Conservation (phyloP, 1,140 invertebrate genomes). For the Anthonomus grandis region DNA sequence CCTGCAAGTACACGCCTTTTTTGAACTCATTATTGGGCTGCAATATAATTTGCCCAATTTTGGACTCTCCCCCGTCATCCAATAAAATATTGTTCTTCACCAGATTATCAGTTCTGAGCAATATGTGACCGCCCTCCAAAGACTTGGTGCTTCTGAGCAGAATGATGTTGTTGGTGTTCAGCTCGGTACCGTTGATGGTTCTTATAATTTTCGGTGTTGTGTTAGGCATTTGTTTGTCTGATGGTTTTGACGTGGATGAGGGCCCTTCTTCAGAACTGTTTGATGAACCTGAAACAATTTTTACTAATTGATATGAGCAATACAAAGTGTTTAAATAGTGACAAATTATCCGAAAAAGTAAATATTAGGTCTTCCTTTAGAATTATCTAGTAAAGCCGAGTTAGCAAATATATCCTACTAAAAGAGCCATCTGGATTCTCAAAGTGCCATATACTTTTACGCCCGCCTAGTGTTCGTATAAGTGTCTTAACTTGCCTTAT, state of each 20-base stretch:
- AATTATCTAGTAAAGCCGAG: no score
- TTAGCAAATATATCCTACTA: no score
- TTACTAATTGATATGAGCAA: neutral
- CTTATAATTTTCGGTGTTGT: conserved; percentile 36
- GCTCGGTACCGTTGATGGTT: conserved; percentile 32
- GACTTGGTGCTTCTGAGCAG: conserved; percentile 41
- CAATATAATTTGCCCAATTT: conserved; percentile 41
- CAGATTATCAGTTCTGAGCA: conserved; percentile 38
- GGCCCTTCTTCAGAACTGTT: conserved; percentile 19
- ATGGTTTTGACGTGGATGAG: neutral
- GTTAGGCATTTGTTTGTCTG: conserved; percentile 35
- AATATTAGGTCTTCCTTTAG: no score
- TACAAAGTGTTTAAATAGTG: neutral
- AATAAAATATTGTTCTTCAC: conserved; percentile 33
- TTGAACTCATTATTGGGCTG: conserved; percentile 42
- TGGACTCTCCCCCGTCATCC: conserved; percentile 30
- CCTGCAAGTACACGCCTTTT: conserved; percentile 43
- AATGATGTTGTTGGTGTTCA: conserved; percentile 45
- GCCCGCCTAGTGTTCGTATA: no score
- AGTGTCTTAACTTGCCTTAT: no score
- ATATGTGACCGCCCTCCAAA: conserved; percentile 41
- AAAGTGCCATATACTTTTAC: no score
- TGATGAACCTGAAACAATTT: conserved; percentile 15
- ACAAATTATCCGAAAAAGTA: neutral
- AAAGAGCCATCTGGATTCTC: no score